Conservation (phyloP, 1,140 invertebrate genomes). For the Bilobella aurantiaca region DNA sequence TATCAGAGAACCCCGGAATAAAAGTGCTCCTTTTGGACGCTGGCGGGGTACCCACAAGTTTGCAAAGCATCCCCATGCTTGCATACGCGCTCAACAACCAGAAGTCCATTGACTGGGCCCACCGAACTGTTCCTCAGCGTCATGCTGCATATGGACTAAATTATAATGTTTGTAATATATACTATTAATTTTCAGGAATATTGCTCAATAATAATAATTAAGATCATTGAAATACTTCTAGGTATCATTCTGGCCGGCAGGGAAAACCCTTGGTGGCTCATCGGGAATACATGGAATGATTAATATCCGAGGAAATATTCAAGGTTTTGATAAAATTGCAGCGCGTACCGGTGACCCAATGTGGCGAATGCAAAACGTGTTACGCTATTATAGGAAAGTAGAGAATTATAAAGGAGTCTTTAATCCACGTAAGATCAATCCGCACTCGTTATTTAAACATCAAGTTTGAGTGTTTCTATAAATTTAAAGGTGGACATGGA, state of each 20-base stretch:
- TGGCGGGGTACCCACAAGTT: neutral
- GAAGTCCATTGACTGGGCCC: slow-evolving; percentile 17
- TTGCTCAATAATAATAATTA: neutral
- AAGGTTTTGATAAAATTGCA: slow-evolving; percentile 25
- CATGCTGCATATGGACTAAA: slow-evolving; percentile 22
- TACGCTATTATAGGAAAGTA: slow-evolving; percentile 17
- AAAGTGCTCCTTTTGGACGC: slow-evolving; percentile 8
- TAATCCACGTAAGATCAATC: slow-evolving; percentile 1
- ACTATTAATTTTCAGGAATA: slow-evolving; percentile 7
- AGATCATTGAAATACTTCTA: neutral
- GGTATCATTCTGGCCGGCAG: neutral
- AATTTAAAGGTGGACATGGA: slow-evolving; percentile 9
- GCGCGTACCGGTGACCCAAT: slow-evolving; percentile 18
- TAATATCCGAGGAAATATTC: slow-evolving; percentile 27
- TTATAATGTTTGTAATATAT: slow-evolving; percentile 16
- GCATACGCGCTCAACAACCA: neutral
- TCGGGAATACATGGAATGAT: slow-evolving; percentile 24
- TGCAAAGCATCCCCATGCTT: neutral
- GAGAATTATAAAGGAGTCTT: slow-evolving; percentile 27
- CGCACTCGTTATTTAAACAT: no score
- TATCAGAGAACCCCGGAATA: slow-evolving; percentile 1
- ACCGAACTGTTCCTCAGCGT: slow-evolving; percentile 19
- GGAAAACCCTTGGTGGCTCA: slow-evolving; percentile 16
- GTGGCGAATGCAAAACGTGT: slow-evolving; percentile 23
- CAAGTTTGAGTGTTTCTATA: no score